Evolutionary conservation across 92 coral and sea anemone genomes (phyloP), one percentile per base, ranked within the genome.

Genomic region (Desmophyllum pertusum): DNA sequence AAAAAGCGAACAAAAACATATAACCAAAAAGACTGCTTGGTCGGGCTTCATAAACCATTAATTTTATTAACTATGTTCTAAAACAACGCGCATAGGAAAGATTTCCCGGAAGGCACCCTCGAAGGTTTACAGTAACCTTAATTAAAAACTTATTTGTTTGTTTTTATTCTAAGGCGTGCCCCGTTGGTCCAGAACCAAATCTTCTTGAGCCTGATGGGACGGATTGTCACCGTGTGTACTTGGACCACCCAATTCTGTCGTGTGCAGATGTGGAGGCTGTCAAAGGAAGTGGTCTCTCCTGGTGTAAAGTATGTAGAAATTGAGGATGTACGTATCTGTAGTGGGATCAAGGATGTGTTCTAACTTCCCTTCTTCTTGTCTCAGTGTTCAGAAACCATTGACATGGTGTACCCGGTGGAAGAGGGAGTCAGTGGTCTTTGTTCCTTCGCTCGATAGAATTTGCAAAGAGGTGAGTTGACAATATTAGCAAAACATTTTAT

Each of bases 131-230:
- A n/a, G n/a, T n/a, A n/a, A n/a, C n/a, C n/a, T n/a, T n/a, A n/a
- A n/a, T n/a, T n/a, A n/a, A n/a, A n/a, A n/a, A n/a, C n/a, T n/a
- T n/a, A n/a, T n/a, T 43, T 64, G 11, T 3, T 83, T 70, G n/a
- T n/a, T 68, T 10, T 48, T 48, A 77, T 63, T 8, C n/a, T n/a
- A 68, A 95, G 98, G 98, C 98, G 2, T 96, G 98, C 76, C 98
- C 98, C 19, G 89, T 96, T 75, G 98, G 98, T 7, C 98, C 98
- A 0, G 98, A 94, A 48, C 88, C 95, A 42, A 96, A 96, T 69
- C 88, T 96, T 63, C 93, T 96, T 23, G 91, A 88, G 18, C 96
- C 98, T 88, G 87, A 92, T 66, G 87, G 70, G 29, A 72, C 85
- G 13, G 91, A 89, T 45, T 94, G 98, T 76, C 84, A 83, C 17